phyloP scores from a whole-genome alignment of 2,888 invertebrate genomes.

The Drosophila prolongata region DNA sequence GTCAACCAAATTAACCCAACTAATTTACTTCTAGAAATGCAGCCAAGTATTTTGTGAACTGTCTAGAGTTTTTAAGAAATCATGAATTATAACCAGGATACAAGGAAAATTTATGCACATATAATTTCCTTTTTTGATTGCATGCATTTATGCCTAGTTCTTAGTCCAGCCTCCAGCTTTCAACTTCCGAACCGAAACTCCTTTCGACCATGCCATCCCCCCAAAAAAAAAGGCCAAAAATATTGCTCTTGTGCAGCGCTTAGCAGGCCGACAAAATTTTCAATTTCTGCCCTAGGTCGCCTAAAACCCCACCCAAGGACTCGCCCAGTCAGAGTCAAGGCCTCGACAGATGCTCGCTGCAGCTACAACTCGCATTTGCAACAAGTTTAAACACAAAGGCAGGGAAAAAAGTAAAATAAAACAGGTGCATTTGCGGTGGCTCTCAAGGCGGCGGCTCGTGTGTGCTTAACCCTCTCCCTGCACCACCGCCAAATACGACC shows the following conservation, averaged over 20 bases:
- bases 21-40: background rate
- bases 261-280: conserved; percentile 57
- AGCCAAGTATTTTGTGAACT: background rate
- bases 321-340: conserved; percentile 66
- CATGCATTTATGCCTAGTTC: conserved; percentile 9
- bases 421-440: conserved; percentile 37
- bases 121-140: background rate
- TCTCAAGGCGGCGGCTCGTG: conserved; percentile 55
- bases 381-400: conserved; percentile 61
- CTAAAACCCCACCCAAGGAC: conserved; percentile 57
- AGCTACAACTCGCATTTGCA: conserved; percentile 49
- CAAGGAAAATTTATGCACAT: conserved; percentile 1
- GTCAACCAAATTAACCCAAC: background rate
- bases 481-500: conserved; percentile 8
- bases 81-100: background rate
- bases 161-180: background rate
- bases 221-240: conserved; percentile 1
- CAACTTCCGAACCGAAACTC: background rate
- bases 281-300: conserved; percentile 57
- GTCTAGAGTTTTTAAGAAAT: background rate
- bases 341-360: conserved; percentile 39
- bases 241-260: conserved; percentile 13
- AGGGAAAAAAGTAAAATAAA: conserved; percentile 23
- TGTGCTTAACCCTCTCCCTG: conserved; percentile 38
- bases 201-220: background rate